These are phyloP conservation scores for Tiaroga cobitis DNA, from an alignment of 2,797 vertebrate genomes.

Conservation along the genomic window DNA sequence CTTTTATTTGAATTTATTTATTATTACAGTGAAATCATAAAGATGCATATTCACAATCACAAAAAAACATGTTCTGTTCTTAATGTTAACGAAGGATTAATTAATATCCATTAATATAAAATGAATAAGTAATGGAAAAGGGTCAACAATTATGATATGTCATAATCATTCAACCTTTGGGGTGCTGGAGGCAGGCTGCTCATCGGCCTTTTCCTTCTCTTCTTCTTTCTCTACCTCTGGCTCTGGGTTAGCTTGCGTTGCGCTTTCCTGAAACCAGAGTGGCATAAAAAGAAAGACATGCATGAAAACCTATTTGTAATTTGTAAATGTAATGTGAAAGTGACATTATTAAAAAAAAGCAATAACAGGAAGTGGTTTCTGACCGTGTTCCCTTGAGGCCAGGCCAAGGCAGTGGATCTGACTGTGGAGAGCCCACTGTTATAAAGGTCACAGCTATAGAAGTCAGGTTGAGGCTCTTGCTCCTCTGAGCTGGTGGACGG, in stretches of 20 bases:
- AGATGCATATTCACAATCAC: not conserved
- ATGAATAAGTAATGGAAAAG: not conserved
- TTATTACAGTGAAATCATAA: not conserved
- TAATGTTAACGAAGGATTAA: slow-evolving; percentile 59
- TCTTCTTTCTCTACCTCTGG: slow-evolving; percentile 58
- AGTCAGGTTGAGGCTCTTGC: slow-evolving; percentile 72
- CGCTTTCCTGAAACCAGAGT: slow-evolving; percentile 54
- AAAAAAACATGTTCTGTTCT: not conserved
- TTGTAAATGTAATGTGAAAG: not conserved
- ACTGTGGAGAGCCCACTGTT: slow-evolving; percentile 65
- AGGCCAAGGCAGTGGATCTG: slow-evolving; percentile 58
- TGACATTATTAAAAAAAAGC: not conserved
- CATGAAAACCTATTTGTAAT: not conserved
- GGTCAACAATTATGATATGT: not conserved
- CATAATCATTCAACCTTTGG: slow-evolving; percentile 66
- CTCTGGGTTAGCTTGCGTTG: slow-evolving; percentile 59
- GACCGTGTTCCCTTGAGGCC: slow-evolving; percentile 58
- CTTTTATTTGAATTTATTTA: not conserved
- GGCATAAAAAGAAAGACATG: not conserved
- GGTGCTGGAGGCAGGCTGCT: slow-evolving; percentile 63
- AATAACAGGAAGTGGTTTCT: slow-evolving; percentile 31
- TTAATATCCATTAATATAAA: not conserved
- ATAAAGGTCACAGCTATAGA: slow-evolving; percentile 66
- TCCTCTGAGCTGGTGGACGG: slow-evolving; percentile 77
- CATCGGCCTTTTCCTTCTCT: slow-evolving; percentile 64